These are phyloP conservation scores for Arizona elegans DNA, from an alignment of 2,113 vertebrate genomes.

Conservation along the genomic window DNA sequence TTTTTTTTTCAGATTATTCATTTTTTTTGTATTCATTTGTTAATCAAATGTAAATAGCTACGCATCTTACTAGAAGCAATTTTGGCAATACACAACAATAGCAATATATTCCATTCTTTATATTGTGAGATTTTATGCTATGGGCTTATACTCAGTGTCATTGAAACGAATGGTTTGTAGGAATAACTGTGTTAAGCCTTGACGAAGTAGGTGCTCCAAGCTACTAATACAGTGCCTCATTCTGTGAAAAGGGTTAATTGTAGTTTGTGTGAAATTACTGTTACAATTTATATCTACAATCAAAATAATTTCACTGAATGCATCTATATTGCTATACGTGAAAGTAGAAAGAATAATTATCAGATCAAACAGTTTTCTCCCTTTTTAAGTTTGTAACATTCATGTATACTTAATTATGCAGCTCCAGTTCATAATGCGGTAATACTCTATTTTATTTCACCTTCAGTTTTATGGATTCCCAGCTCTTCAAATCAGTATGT, in stretches of 20 bases:
- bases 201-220: background rate
- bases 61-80: background rate
- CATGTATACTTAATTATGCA: background rate
- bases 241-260: background rate
- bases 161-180: background rate
- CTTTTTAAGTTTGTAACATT: background rate
- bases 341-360: background rate
- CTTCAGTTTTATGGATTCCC: conserved; percentile 7
- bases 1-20: background rate
- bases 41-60: background rate
- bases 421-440: background rate
- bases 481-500: conserved; percentile 15
- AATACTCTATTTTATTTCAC: conserved; percentile 22
- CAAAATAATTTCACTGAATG: background rate
- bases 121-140: background rate
- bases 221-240: background rate
- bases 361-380: background rate
- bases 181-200: background rate
- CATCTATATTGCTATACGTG: fast-evolving
- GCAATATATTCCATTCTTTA: background rate
- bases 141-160: background rate
- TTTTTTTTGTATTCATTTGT: background rate
- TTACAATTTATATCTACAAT: background rate
- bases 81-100: background rate
- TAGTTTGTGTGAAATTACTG: background rate